phyloP scores from a whole-genome alignment of 2,797 vertebrate genomes.

The Orientallactaga sibirica region DNA sequence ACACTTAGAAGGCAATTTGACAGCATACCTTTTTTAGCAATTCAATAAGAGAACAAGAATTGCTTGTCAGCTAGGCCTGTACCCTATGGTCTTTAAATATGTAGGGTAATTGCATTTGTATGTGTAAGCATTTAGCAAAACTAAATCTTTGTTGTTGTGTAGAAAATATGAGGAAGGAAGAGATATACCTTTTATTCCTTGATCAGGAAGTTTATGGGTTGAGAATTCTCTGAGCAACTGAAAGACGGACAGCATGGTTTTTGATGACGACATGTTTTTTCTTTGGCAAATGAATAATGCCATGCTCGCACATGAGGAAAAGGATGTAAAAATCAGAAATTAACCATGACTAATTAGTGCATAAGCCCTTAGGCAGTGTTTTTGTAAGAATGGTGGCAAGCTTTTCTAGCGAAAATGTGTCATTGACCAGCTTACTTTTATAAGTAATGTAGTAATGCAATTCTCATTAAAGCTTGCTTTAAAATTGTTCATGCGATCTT shows the following conservation, averaged over 20 bases:
- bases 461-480: not conserved
- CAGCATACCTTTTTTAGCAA: too few species aligned
- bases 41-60: too few species aligned
- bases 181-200: not conserved
- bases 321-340: not conserved
- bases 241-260: not conserved
- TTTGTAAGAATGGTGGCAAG: not conserved
- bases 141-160: slow-evolving; percentile 4
- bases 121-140: not conserved
- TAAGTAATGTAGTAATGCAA: not conserved
- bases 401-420: not conserved
- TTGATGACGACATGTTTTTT: not conserved
- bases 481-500: not conserved
- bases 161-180: slow-evolving; percentile 49
- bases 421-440: not conserved
- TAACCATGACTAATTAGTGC: not conserved
- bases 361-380: not conserved
- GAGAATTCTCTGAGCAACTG: not conserved
- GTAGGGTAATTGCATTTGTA: not conserved
- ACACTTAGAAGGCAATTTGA: too few species aligned
- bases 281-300: not conserved
- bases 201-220: not conserved
- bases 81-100: not conserved
- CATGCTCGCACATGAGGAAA: not conserved
- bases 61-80: too few species aligned